A percentile compares a stretch with the other conserved stretches of the same genome.
Conservation (phyloP, 2,888 invertebrate genomes). For the Helleia helle region DNA sequence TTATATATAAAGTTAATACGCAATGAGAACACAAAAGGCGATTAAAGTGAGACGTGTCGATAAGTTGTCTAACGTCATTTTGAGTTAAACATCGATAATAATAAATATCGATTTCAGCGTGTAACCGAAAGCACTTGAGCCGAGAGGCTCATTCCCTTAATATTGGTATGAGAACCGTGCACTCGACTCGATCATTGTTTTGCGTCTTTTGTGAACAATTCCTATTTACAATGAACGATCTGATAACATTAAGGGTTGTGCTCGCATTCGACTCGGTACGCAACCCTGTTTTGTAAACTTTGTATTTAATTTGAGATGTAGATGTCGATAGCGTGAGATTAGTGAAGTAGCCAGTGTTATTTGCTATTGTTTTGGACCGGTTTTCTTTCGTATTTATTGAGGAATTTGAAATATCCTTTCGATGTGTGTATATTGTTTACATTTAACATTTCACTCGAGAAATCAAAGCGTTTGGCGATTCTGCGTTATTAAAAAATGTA, state of each 20-base stretch:
- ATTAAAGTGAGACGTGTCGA: slow-evolving; percentile 10
- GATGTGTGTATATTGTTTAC: background rate
- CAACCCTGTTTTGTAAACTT: slow-evolving; percentile 23
- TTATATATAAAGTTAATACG: no score
- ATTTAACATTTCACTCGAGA: no score
- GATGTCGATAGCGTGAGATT: slow-evolving; percentile 17
- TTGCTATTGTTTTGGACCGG: slow-evolving; percentile 5
- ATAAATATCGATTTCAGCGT: slow-evolving; percentile 54
- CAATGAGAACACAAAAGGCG: no score
- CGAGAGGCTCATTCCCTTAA: slow-evolving; percentile 27
- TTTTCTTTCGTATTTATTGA: background rate
- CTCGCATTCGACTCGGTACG: slow-evolving; percentile 12
- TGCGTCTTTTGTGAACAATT: slow-evolving; percentile 24
- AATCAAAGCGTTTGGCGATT: no score
- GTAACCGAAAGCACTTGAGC: slow-evolving; percentile 26
- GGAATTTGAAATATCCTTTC: slow-evolving; percentile 2
- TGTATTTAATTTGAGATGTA: slow-evolving; percentile 25
- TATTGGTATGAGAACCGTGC: slow-evolving; percentile 23
- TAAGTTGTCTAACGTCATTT: slow-evolving; percentile 13
- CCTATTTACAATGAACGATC: slow-evolving; percentile 22
- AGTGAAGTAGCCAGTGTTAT: slow-evolving; percentile 17
- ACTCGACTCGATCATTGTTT: slow-evolving; percentile 28
- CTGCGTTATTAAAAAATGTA: no score
- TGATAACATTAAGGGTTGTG: slow-evolving; percentile 19
- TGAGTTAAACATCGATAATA: slow-evolving; percentile 25